Conservation (phyloP, 2,888 invertebrate genomes). For the Lasius platythorax region DNA sequence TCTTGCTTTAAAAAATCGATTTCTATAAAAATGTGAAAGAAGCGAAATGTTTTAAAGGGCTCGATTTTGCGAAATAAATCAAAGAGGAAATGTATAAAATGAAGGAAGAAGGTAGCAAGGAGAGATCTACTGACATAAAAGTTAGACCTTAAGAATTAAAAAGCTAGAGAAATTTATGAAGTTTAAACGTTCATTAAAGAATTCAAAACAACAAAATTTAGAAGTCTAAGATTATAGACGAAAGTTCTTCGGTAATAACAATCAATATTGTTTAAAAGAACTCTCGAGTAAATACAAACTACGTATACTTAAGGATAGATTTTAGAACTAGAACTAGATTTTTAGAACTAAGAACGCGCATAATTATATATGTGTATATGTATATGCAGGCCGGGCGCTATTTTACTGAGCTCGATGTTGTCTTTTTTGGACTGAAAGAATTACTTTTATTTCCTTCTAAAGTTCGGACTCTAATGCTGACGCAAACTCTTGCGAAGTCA, state of each 20-base stretch:
- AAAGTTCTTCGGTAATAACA: slow-evolving; percentile 85
- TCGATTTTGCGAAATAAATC: background rate
- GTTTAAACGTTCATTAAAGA: slow-evolving; percentile 18
- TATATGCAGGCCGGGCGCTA: slow-evolving; percentile 59
- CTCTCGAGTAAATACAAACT: slow-evolving; percentile 17
- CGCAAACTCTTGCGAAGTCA: too few species aligned
- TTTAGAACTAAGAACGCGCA: slow-evolving; percentile 2
- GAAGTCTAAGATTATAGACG: slow-evolving; percentile 84
- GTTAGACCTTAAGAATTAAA: slow-evolving; percentile 18
- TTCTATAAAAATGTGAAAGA: background rate
- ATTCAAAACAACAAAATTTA: slow-evolving; percentile 36
- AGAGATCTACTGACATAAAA: background rate
- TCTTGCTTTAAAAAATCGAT: background rate
- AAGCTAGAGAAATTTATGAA: background rate
- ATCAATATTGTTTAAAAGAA: slow-evolving; percentile 80
- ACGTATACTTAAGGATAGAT: slow-evolving; percentile 20
- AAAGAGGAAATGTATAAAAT: background rate
- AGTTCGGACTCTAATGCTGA: too few species aligned
- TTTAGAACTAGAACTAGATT: too few species aligned
- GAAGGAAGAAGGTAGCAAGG: background rate
- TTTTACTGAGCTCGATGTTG: slow-evolving; percentile 59
- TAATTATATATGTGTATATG: background rate
- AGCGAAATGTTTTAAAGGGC: background rate
- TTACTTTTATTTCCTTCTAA: slow-evolving; percentile 78
- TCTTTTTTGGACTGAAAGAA: slow-evolving; percentile 70